phyloP scores from a whole-genome alignment of 2,113 vertebrate species.

The Podilymbus podiceps region DNA sequence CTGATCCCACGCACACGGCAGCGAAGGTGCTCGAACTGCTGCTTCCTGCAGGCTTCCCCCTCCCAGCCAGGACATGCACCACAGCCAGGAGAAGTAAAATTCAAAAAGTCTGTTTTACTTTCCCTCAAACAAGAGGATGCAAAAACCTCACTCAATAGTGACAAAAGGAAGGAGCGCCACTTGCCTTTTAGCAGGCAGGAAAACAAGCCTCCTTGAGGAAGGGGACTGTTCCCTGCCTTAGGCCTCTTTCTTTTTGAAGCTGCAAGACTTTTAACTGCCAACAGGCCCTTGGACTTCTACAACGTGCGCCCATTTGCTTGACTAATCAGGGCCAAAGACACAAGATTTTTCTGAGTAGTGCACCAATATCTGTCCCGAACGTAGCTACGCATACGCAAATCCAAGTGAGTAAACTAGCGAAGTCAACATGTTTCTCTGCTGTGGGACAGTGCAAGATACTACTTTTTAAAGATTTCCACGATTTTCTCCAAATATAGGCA shows the following conservation, averaged over 20 bases:
- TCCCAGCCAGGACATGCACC: neutral
- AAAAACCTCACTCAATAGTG: neutral
- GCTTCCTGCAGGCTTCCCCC: neutral
- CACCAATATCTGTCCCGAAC: neutral
- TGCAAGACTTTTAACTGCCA: neutral
- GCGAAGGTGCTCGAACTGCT: neutral
- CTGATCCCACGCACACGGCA: neutral
- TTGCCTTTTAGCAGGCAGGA: neutral
- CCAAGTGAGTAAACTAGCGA: neutral
- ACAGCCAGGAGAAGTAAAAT: neutral
- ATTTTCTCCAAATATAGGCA: neutral
- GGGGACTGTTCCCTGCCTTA: neutral
- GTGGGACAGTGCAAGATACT: neutral
- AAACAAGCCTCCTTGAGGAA: neutral
- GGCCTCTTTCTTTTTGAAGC: neutral
- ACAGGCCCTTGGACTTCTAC: neutral
- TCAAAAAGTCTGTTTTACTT: neutral
- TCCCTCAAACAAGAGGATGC: neutral
- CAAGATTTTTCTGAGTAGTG: neutral
- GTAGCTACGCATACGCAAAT: neutral
- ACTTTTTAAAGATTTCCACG: neutral
- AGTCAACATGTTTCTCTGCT: neutral
- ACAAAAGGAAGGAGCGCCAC: neutral
- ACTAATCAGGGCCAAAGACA: neutral
- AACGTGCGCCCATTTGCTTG: neutral